A percentile compares a stretch with the other conserved stretches of the same genome.
Evolutionary conservation across 2,888 invertebrate species (phyloP).

Genomic region (Ophioninae sp.): DNA sequence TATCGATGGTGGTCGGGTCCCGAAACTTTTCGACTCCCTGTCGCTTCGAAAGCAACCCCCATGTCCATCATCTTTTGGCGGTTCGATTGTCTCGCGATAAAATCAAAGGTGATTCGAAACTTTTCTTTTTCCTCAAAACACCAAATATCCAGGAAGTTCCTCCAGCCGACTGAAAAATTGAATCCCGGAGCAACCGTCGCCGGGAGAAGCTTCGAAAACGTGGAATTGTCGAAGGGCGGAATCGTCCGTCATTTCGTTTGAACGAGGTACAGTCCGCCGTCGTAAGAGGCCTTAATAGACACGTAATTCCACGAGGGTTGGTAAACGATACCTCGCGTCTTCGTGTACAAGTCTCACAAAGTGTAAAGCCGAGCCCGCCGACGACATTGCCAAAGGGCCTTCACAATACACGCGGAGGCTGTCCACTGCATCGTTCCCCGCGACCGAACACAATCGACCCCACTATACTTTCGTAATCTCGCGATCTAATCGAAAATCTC

Average conservation of each 20-base stretch:
- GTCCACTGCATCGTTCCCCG: constrained; percentile 43
- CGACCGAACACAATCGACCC: constrained; percentile 62
- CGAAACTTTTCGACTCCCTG: too few species aligned
- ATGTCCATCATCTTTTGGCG: background rate
- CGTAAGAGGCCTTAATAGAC: constrained; percentile 58
- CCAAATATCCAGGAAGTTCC: background rate
- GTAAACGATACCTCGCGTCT: constrained; percentile 59
- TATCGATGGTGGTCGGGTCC: background rate
- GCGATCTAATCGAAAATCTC: constrained; percentile 69
- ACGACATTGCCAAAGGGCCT: constrained; percentile 58
- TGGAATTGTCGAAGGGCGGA: background rate
- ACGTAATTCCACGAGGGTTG: constrained; percentile 61
- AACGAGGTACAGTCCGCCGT: constrained; percentile 4
- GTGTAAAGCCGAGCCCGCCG: constrained; percentile 20
- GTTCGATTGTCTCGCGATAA: background rate
- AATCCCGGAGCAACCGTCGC: background rate
- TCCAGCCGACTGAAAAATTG: background rate
- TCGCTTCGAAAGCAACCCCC: background rate
- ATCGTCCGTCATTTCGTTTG: background rate
- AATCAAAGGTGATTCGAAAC: background rate
- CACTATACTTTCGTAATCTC: constrained; percentile 69
- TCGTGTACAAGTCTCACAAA: constrained; percentile 40
- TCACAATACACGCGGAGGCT: constrained; percentile 17
- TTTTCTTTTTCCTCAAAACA: background rate
- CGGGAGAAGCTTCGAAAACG: background rate